Evolutionary conservation across 1,140 invertebrate species (phyloP), one percentile per base, ranked within the genome.

Genomic region (Drosophila navojoa): DNA sequence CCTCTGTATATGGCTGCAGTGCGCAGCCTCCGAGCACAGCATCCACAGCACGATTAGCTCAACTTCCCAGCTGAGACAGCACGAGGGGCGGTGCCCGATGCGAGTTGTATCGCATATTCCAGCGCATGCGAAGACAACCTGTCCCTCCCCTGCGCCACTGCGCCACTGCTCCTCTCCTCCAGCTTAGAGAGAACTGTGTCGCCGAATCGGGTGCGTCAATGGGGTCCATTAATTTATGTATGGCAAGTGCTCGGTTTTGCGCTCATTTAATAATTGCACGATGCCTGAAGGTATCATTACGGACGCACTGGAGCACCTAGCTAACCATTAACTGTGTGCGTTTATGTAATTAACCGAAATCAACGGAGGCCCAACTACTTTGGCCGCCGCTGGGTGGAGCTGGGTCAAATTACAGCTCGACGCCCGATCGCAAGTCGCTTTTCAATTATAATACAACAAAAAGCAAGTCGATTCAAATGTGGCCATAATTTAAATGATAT

Each of bases 201-300:
- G 69, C 69, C 42, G 53, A 29, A 59, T 53, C 40, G 53, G 64
- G 40, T 58, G 68, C 77, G 61, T 71, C 53, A 16, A 73, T 70
- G 58, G 53, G 52, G 58, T 62, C 72, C 54, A 79, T 71, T 86
- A 86, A 86, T 86, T 86, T 86, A 86, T 86, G 79, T 70, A 81
- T 52, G 81, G 63, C 82, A 86, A 86, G 81, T 86, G 82, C 84
- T 89, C 73, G 84, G 70, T 89, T 87, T 87, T 86, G 76, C 63
- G 68, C 84, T 87, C 84, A 87, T 87, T 87, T 87, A 87, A 87
- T 87, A 87, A 87, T 87, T 87, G 84, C 67, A 87, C 84, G 84
- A 84, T 79, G 77, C 84, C 84, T 87, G 38, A 55, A 87, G 84
- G 84, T 89, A 81, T 89, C 72, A 87, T 87, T 87, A 87, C 75